These are phyloP conservation scores for Macrotrachela quadricornifera DNA, from an alignment of 1,140 invertebrate genomes.

Conservation along the genomic window DNA sequence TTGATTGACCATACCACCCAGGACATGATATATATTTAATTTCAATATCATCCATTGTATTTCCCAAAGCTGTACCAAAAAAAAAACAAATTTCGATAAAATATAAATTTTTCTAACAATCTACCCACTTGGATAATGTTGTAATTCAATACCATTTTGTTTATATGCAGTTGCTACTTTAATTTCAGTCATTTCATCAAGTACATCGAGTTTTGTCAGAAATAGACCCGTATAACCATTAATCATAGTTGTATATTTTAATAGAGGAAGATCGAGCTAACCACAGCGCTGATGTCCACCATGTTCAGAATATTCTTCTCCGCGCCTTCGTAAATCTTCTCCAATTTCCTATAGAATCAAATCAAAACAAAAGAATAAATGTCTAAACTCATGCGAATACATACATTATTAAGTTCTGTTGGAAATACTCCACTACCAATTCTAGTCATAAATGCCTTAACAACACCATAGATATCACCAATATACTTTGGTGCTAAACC, in stretches of 20 bases:
- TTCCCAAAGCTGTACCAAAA: conserved; percentile 31
- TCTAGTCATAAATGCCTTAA: conserved; percentile 92
- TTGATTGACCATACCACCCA: conserved; percentile 63
- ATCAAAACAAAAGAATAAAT: neutral
- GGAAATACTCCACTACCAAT: conserved; percentile 95
- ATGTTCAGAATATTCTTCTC: conserved; percentile 81
- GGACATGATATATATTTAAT: conserved; percentile 71
- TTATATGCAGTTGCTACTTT: conserved; percentile 57
- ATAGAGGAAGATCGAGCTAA: conserved; percentile 78
- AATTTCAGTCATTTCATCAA: conserved; percentile 70
- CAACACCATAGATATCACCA: conserved; percentile 77
- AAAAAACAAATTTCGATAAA: conserved; percentile 3
- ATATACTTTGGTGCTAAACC: conserved; percentile 72
- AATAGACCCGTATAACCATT: conserved; percentile 58
- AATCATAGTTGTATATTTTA: conserved; percentile 71
- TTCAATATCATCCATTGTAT: conserved; percentile 35
- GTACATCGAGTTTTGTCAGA: conserved; percentile 85
- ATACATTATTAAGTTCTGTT: conserved; percentile 57
- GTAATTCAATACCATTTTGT: conserved; percentile 48
- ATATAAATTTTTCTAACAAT: conserved; percentile 30
- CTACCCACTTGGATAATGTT: conserved; percentile 30
- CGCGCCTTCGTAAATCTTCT: conserved; percentile 53
- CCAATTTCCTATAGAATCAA: conserved; percentile 45
- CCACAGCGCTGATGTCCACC: conserved; percentile 83
- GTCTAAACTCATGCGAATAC: neutral